Conservation (phyloP, 2,888 invertebrate species). For the Melanargia galathea region DNA sequence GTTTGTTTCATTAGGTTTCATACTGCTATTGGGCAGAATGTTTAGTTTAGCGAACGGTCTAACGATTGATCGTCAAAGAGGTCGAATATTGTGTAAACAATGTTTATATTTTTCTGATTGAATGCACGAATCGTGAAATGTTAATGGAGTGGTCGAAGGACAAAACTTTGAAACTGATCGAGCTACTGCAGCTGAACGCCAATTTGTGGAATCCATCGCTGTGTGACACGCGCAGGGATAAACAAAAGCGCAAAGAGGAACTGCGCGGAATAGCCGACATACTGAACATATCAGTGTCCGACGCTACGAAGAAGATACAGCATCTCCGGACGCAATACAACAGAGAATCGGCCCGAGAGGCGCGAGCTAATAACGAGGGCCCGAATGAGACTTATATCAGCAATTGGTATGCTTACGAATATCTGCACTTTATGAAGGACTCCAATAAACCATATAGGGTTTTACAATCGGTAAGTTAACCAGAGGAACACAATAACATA, state of each 20-base stretch:
- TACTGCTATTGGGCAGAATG: too few relatives aligned
- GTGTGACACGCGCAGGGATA: constrained; percentile 69
- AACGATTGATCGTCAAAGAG: constrained; percentile 57
- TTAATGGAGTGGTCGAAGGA: constrained; percentile 77
- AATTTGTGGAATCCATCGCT: constrained; percentile 71
- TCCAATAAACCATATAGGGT: constrained; percentile 75
- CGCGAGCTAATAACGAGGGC: constrained; percentile 72
- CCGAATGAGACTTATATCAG: constrained; percentile 79
- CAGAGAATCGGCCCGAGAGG: constrained; percentile 81
- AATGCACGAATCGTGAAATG: constrained; percentile 48
- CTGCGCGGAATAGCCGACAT: constrained; percentile 66
- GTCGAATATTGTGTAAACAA: constrained; percentile 47
- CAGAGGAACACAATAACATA: neutral
- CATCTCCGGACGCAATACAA: constrained; percentile 84
- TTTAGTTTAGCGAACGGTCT: constrained; percentile 52
- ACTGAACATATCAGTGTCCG: constrained; percentile 66
- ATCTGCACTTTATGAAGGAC: constrained; percentile 82
- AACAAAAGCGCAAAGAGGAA: constrained; percentile 74
- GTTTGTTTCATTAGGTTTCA: too few relatives aligned
- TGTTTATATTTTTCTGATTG: constrained; percentile 50
- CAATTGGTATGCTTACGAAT: constrained; percentile 82
- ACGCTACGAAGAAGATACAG: constrained; percentile 83
- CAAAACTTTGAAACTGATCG: constrained; percentile 72
- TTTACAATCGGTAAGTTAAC: constrained; percentile 61
- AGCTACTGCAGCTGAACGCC: constrained; percentile 70